Percentiles rank a stretch among this genome's conserved stretches.
phyloP scores from a whole-genome alignment of 2,888 invertebrate genomes.

The Caenorhabditis sinica region DNA sequence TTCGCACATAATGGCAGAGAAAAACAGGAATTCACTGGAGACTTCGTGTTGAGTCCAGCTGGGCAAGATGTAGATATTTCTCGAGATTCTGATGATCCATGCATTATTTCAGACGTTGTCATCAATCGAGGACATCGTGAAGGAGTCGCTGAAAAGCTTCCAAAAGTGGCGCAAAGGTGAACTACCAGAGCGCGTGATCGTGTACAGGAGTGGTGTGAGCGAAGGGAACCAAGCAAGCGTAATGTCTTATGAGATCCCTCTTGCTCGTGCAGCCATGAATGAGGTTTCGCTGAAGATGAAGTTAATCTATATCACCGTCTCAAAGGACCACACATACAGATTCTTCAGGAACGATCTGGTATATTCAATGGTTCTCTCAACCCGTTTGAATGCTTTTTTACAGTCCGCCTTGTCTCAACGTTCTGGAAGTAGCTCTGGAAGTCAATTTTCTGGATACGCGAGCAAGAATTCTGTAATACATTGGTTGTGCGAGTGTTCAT shows the following conservation, averaged over 20 bases:
- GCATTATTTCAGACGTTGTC: neutral
- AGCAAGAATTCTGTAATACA: neutral
- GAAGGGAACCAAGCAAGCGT: slow-evolving; percentile 70
- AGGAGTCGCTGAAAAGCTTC: neutral
- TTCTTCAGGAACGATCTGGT: slow-evolving; percentile 55
- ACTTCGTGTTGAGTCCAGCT: slow-evolving; percentile 58
- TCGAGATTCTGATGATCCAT: no score
- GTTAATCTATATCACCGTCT: slow-evolving; percentile 74
- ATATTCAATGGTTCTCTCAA: no score
- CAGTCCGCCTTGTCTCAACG: neutral
- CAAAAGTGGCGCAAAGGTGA: slow-evolving; percentile 23
- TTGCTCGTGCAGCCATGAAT: slow-evolving; percentile 65
- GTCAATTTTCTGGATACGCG: neutral
- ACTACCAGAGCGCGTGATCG: slow-evolving; percentile 68
- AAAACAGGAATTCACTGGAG: slow-evolving; percentile 71
- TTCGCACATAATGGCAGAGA: slow-evolving; percentile 71
- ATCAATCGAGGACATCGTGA: slow-evolving; percentile 41
- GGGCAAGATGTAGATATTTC: slow-evolving; percentile 47
- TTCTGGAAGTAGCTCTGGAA: neutral
- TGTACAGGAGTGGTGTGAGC: slow-evolving; percentile 75
- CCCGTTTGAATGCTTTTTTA: neutral
- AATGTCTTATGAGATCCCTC: slow-evolving; percentile 74
- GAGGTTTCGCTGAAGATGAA: slow-evolving; percentile 40
- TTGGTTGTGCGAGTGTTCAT: neutral
- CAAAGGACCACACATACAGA: slow-evolving; percentile 76